phyloP scores from a whole-genome alignment of 2,888 invertebrate genomes.

The Drosophila nr. medialis region DNA sequence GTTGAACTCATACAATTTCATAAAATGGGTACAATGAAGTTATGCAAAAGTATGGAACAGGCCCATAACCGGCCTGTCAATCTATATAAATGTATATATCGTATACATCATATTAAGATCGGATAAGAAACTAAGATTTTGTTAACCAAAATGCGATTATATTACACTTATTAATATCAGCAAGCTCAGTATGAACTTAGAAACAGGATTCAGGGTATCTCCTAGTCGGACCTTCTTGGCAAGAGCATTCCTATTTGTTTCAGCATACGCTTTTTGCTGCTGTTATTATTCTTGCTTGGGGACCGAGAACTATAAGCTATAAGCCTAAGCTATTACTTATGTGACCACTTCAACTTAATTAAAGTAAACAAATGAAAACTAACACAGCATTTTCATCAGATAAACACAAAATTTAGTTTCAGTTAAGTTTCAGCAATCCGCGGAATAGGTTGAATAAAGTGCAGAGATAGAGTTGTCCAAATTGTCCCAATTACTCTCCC shows the following conservation, averaged over 20 bases:
- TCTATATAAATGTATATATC: not conserved
- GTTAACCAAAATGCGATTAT: not conserved
- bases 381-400: not conserved
- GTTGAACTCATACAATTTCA: too few species aligned
- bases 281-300: not conserved
- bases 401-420: not conserved
- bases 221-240: not conserved
- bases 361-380: not conserved
- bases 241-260: not conserved
- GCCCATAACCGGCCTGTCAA: too few species aligned
- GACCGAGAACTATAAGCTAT: too few species aligned
- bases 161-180: too few species aligned
- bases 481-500: not conserved
- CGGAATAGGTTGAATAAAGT: not conserved
- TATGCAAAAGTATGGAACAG: not conserved
- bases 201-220: not conserved
- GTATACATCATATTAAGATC: too few species aligned
- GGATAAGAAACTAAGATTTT: not conserved
- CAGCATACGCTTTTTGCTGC: not conserved
- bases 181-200: not conserved
- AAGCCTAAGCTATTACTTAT: not conserved
- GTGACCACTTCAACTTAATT: not conserved
- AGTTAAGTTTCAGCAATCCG: not conserved
- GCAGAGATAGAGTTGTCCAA: not conserved
- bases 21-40: not conserved